Base-by-base conservation (phyloP, 2,888 invertebrate species). In the Eupithecia subfuscata region DNA sequence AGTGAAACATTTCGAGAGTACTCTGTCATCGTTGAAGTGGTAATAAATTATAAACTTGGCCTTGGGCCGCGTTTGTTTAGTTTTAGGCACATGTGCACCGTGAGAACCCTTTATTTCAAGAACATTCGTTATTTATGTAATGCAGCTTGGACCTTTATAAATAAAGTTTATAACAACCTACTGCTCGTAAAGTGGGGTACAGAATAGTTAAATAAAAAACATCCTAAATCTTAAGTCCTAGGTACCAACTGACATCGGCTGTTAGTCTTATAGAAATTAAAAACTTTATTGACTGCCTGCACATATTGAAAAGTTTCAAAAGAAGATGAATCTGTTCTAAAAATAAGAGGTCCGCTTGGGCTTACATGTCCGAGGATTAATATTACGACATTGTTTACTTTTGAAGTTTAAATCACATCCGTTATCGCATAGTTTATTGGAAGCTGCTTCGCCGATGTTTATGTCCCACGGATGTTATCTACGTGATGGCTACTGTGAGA, bases 11-110 rank as follows among this genome's bases (percentile, higher is more conserved):
- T 89, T 88, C 81, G 84, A 85, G 85, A 87, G 86, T 77, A 87
- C 85, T 82, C 88, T 90, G 92, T 93, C 92, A 88, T 84, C 90
- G 82, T 83, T 89, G 86, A 90, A 95, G 95, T 92, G 91, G 91
- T 86, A 80, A 91, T 94, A 94, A 94, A 94, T 94, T 92, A 92
- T 90, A 89, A 92, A 89, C 89, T 91, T 92, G 94, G 92, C 94
- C 93, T 93, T 93, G 91, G 88, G 83, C 85, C 72, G 84, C 85
- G 90, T 91, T 92, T 94, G 92, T 93, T 89, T 85, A 71, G 79
- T 85, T 84, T 87, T 87, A 86, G 87, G 86, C 90, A 91, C 88
- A 89, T 92, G 91, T 89, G 88, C 84, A 85, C 85, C 94, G 93
- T 94, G 94, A 92, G 94, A 94, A 95, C 87, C 79, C 81, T 84